Evolutionary conservation across 2,797 vertebrate species (phyloP).

Genomic region (Echiichthys vipera): DNA sequence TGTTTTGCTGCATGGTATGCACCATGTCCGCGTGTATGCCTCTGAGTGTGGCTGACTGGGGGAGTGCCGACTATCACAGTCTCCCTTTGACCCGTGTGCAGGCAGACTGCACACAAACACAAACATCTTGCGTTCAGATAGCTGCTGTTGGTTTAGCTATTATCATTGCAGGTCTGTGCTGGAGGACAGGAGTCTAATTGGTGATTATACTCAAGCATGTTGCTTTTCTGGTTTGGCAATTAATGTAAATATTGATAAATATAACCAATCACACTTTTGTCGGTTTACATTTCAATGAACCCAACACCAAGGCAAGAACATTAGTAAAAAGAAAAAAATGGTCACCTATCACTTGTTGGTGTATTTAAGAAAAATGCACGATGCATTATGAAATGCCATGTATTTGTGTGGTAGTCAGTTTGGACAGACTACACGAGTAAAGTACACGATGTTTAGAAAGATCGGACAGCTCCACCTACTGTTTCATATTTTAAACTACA

Average conservation of each 20-base stretch:
- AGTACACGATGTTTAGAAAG: not conserved
- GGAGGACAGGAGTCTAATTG: not conserved
- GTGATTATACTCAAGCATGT: conserved; percentile 1
- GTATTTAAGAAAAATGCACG: not conserved
- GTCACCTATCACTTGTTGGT: not conserved
- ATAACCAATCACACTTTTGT: not conserved
- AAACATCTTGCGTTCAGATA: conserved; percentile 34
- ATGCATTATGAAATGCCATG: not conserved
- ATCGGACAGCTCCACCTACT: conserved; percentile 60
- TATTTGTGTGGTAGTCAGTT: not conserved
- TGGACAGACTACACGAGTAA: not conserved
- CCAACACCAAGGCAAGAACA: no score
- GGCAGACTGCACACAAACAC: conserved; percentile 49
- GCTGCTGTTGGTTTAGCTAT: conserved; percentile 57
- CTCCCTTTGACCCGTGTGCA: conserved; percentile 62
- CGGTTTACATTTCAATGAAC: not conserved
- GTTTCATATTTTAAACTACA: conserved; percentile 50
- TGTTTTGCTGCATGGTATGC: conserved; percentile 78
- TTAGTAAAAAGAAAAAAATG: not conserved
- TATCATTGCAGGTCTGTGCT: conserved; percentile 31
- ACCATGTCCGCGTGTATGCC: conserved; percentile 42
- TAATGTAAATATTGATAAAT: not conserved
- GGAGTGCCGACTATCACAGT: conserved; percentile 58
- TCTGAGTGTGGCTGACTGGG: conserved; percentile 28
- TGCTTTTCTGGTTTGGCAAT: conserved; percentile 17